A percentile compares a stretch with the other conserved stretches of the same genome.
phyloP scores from a whole-genome alignment of 1,140 invertebrate species.

The Cydia strobilella region DNA sequence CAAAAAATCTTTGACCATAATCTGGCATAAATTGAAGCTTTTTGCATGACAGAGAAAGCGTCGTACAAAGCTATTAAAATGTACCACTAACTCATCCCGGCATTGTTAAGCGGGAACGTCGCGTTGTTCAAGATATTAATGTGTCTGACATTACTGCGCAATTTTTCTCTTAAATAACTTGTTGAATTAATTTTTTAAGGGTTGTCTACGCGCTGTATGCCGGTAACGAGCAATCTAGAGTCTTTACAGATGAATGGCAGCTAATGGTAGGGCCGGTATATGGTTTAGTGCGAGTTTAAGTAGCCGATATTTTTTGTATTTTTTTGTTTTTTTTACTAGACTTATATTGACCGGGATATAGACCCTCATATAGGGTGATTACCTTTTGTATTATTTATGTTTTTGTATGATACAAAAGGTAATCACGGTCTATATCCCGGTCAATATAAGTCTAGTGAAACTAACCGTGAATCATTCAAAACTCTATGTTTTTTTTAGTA shows the following conservation, averaged over 20 bases:
- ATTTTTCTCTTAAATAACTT: constrained; percentile 42
- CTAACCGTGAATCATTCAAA: no score
- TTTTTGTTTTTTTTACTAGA: no score
- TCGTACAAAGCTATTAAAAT: constrained; percentile 3
- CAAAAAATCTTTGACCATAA: neutral
- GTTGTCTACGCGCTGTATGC: neutral
- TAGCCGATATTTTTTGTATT: no score
- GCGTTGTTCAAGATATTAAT: constrained; percentile 38
- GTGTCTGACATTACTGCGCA: constrained; percentile 36
- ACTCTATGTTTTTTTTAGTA: no score
- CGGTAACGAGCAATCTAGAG: neutral
- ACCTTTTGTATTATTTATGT: no score
- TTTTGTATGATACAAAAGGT: no score
- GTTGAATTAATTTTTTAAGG: constrained; percentile 38
- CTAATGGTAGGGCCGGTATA: no score
- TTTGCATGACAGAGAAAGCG: neutral
- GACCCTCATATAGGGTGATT: no score
- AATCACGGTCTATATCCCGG: no score
- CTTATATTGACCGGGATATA: no score
- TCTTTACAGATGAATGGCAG: neutral
- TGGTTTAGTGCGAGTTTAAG: no score
- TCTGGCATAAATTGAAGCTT: neutral
- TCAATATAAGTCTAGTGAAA: no score
- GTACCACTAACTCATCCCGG: constrained; percentile 1
- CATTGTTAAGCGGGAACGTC: constrained; percentile 4